These are phyloP conservation scores for Exaiptasia diaphana DNA, from an alignment of 64 coral and sea anemone species.

Conservation along the genomic window DNA sequence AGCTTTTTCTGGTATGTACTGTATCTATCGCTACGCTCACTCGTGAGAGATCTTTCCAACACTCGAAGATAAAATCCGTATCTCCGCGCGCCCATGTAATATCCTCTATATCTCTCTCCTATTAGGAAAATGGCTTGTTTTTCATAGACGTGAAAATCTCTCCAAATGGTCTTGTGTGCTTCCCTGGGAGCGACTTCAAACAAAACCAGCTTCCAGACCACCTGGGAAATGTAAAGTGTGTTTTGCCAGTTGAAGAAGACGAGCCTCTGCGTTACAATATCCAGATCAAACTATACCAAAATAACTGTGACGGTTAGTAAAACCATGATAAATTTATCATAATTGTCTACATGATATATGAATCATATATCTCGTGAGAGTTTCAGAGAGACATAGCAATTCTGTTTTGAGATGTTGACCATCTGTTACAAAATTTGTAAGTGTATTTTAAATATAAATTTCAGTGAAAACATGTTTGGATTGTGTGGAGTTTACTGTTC, in stretches of 20 bases:
- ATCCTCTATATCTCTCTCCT: not conserved
- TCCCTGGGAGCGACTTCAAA: not conserved
- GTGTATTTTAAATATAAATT: not conserved
- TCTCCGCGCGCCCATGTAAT: too few species aligned
- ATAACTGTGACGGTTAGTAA: not conserved
- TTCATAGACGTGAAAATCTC: constrained; percentile 2
- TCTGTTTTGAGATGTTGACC: too few species aligned
- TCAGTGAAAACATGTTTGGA: not conserved
- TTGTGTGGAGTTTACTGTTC: not conserved
- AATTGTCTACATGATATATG: too few species aligned
- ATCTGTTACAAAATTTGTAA: too few species aligned
- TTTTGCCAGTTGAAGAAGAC: constrained; percentile 8
- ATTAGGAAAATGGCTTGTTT: constrained; percentile 14
- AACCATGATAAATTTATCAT: too few species aligned
- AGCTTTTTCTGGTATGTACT: not conserved
- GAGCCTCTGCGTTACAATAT: not conserved
- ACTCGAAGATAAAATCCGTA: too few species aligned
- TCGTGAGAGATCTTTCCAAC: too few species aligned
- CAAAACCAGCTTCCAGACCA: not conserved
- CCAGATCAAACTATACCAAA: not conserved
- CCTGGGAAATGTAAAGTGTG: not conserved
- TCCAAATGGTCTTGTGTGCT: constrained; percentile 9
- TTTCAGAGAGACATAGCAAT: too few species aligned
- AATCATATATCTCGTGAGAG: too few species aligned
- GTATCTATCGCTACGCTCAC: too few species aligned